phyloP scores from a whole-genome alignment of 1,140 invertebrate species.

The Apis florea region DNA sequence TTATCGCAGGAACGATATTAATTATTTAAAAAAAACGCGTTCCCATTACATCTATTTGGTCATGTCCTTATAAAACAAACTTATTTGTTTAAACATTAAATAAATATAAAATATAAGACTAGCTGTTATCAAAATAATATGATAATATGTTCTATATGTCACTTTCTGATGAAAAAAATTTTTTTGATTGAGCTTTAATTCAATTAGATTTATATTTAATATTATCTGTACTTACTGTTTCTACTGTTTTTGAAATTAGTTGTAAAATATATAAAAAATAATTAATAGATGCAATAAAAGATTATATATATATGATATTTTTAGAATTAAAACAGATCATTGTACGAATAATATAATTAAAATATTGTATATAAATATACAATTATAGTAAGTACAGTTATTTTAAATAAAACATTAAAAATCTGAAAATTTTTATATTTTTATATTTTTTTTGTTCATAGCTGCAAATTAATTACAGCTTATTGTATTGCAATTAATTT shows the following conservation, averaged over 20 bases:
- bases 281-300: not conserved
- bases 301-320: slow-evolving; percentile 2
- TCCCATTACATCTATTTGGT: slow-evolving; percentile 69
- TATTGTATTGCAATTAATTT: slow-evolving; percentile 33
- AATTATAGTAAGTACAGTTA: slow-evolving; percentile 27
- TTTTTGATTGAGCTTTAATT: slow-evolving; percentile 35
- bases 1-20: slow-evolving; percentile 53
- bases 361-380: not conserved
- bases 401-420: not conserved
- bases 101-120: slow-evolving; percentile 72
- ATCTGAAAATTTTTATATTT: slow-evolving; percentile 13
- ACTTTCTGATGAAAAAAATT: slow-evolving; percentile 32
- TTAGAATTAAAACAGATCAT: not conserved
- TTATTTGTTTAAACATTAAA: slow-evolving; percentile 56
- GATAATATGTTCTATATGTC: slow-evolving; percentile 32
- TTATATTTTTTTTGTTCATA: slow-evolving; percentile 9
- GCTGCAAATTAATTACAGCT: slow-evolving; percentile 2
- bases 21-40: slow-evolving; percentile 61
- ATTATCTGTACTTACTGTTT: slow-evolving; percentile 26
- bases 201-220: slow-evolving; percentile 29
- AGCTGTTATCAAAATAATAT: slow-evolving; percentile 70
- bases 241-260: slow-evolving; percentile 1
- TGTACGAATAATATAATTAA: not conserved
- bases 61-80: slow-evolving; percentile 62
- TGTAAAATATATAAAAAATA: not conserved